phyloP scores from a whole-genome alignment of 2,888 invertebrate genomes.

The Agonopterix alstromeriana region DNA sequence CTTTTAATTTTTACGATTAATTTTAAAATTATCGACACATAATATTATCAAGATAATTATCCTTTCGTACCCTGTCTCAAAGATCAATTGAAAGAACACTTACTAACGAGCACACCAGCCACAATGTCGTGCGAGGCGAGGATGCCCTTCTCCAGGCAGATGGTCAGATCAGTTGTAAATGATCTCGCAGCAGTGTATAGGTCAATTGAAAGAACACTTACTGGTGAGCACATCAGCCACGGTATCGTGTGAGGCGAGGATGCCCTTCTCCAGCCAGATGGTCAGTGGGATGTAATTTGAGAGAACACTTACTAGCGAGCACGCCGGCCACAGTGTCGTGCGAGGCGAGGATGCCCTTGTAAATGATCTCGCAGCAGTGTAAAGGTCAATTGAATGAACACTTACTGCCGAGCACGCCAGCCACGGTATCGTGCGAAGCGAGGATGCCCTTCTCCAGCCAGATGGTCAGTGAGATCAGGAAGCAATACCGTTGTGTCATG shows the following conservation, averaged over 20 bases:
- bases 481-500: conserved; percentile 87
- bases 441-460: conserved; percentile 89
- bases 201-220: conserved; percentile 77
- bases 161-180: conserved; percentile 78
- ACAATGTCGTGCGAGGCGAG: conserved; percentile 85
- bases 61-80: too few species aligned
- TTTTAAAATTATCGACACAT: too few species aligned
- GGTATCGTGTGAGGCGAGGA: conserved; percentile 84
- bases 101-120: conserved; percentile 87
- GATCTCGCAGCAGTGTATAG: too few species aligned
- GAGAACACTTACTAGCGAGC: conserved; percentile 84
- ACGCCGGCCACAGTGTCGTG: conserved; percentile 86
- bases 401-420: conserved; percentile 86
- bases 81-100: conserved; percentile 25
- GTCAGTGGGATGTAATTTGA: conserved; percentile 83
- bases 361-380: too few species aligned
- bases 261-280: conserved; percentile 87
- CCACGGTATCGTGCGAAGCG: conserved; percentile 84
- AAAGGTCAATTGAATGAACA: conserved; percentile 10
- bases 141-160: conserved; percentile 88
- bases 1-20: too few species aligned
- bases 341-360: conserved; percentile 80
- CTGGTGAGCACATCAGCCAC: conserved; percentile 87
- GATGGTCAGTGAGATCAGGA: conserved; percentile 84
- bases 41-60: too few species aligned